Base-by-base conservation (phyloP, 2,797 vertebrate species). In the Galaxias olidus region DNA sequence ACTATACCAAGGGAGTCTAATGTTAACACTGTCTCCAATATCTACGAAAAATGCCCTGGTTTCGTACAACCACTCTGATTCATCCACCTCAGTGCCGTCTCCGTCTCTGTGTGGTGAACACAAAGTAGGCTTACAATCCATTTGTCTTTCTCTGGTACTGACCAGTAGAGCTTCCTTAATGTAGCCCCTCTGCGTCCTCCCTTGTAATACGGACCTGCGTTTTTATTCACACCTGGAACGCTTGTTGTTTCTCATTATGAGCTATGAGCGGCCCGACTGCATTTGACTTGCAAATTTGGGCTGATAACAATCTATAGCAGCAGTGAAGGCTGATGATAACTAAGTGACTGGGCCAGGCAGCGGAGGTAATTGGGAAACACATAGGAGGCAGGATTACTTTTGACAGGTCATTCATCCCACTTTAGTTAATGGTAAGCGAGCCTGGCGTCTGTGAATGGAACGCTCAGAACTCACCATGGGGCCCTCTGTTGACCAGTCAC, bases 341-440 rank as follows among this genome's bases (percentile, higher is more conserved):
- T 77, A 68, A 82, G 52, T 60, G 73, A 76, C 73, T 73, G 80
- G 82, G 73, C 85, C 79, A 74, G 85, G 72, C 65, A 64, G 68
- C 9, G 8, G 56, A 67, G 72, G 90, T 95, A 96, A 95, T 93
- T 95, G 93, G 92, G 91, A 92, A 94, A 96, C 90, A 89, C 93
- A 95, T 93, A 90, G 91, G 86, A 86, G 86, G 84, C 87, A 89
- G 93, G 92, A 97, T 97, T 95, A 84, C 84, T 79, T 89, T 79
- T 82, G 94, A 96, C 95, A 97, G 94, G 84, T 93, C 93, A 95
- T 98, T 97, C 94, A 96, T 97, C 92, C 94, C 93, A 94, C 94
- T 97, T 96, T 94, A 87, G 88, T 90, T 92, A 94, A 93, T 92
- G 91, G 90, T 90, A 68, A 92, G 87, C 76, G 81, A 90, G 91